phyloP scores from a whole-genome alignment of 2,113 vertebrate species.

The Spilogale gracilis region DNA sequence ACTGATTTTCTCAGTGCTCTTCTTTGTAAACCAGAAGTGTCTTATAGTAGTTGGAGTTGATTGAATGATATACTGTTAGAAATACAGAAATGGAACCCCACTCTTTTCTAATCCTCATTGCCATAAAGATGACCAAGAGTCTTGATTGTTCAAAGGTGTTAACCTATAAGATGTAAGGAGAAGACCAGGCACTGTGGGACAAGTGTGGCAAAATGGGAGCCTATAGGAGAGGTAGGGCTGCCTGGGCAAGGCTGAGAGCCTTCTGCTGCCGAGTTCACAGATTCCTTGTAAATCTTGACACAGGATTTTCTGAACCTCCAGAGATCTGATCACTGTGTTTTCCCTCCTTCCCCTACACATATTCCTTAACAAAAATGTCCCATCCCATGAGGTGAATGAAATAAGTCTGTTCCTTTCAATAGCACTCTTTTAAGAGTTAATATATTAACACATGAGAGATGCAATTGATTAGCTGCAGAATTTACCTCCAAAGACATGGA shows the following conservation, averaged over 20 bases:
- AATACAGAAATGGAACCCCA: background rate
- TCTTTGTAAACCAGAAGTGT: background rate
- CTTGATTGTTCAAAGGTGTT: background rate
- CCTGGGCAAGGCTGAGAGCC: background rate
- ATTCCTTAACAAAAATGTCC: background rate
- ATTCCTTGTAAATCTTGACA: background rate
- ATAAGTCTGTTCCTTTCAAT: background rate
- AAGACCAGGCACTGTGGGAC: background rate
- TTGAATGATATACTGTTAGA: background rate
- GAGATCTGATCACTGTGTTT: background rate
- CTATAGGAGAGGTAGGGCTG: background rate
- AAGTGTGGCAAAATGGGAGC: background rate
- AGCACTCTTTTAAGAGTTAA: background rate
- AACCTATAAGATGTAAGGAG: background rate
- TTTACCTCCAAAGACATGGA: background rate
- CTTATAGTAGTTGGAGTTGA: background rate
- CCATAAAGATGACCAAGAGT: background rate
- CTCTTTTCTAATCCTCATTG: background rate
- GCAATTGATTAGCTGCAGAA: background rate
- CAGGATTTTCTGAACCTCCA: background rate
- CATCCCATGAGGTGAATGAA: background rate
- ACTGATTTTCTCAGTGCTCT: background rate
- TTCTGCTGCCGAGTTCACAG: no score
- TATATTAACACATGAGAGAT: background rate
- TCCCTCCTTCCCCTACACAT: background rate